Percentiles rank a stretch among this genome's conserved stretches.
Conservation (phyloP, 2,113 vertebrate species). For the Protomyctophum bolini region DNA sequence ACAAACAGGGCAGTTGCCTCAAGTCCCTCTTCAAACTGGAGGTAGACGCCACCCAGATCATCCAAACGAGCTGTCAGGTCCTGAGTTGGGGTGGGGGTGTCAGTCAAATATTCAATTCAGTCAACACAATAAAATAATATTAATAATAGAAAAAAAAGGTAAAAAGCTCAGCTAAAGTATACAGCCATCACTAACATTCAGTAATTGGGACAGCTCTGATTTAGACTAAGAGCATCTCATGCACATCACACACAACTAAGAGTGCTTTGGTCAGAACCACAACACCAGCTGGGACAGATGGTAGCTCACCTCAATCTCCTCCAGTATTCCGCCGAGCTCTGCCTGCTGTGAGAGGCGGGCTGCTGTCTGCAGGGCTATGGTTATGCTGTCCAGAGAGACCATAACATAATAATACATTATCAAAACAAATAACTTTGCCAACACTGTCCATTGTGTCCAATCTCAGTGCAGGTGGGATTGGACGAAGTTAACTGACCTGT, state of each 20-base stretch:
- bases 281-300: conserved; percentile 39
- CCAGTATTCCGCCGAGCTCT: conserved; percentile 90
- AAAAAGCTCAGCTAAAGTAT: not conserved
- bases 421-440: not conserved
- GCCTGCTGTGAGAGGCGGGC: conserved; percentile 93
- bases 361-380: conserved; percentile 89
- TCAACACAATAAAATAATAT: not conserved
- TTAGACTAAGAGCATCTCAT: not conserved
- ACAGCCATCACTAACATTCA: too few species aligned
- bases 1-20: conserved; percentile 94
- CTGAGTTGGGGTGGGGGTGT: conserved; percentile 63
- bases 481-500: not conserved
- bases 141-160: not conserved
- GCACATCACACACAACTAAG: not conserved
- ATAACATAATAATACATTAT: not conserved
- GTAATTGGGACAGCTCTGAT: not conserved
- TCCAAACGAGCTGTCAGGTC: conserved; percentile 96
- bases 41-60: conserved; percentile 93
- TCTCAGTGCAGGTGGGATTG: not conserved
- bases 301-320: conserved; percentile 93
- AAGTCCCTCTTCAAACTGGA: conserved; percentile 98
- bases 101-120: not conserved
- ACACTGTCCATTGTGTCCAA: not conserved
- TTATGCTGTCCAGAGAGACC: conserved; percentile 80
- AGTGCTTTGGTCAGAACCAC: not conserved